Conservation (phyloP, 2,113 vertebrate species). For the Lichenostomus cassidix region DNA sequence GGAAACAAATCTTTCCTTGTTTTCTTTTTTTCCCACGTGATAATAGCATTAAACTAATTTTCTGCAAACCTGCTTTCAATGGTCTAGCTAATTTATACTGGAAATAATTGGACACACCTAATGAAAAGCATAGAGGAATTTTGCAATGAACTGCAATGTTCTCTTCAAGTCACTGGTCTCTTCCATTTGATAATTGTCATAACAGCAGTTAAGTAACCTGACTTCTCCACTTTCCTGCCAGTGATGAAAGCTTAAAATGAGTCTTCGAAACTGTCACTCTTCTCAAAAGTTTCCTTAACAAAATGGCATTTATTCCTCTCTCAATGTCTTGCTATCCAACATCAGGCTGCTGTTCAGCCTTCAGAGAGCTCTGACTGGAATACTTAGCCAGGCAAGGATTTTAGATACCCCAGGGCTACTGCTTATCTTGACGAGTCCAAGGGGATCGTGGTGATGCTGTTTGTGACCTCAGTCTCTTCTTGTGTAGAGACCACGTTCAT, state of each 20-base stretch:
- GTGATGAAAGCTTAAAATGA: neutral
- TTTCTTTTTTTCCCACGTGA: neutral
- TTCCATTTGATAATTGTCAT: neutral
- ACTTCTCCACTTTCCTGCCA: neutral
- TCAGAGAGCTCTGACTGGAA: neutral
- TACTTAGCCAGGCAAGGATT: neutral
- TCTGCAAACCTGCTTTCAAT: slow-evolving; percentile 22
- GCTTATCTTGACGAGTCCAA: neutral
- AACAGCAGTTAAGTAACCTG: slow-evolving; percentile 4
- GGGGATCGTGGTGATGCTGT: neutral
- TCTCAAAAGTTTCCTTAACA: neutral
- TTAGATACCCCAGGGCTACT: neutral
- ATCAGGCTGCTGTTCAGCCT: neutral
- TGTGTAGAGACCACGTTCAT: neutral
- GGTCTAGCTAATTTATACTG: slow-evolving; percentile 6
- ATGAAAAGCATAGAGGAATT: slow-evolving; percentile 14
- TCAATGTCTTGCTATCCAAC: neutral
- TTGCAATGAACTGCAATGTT: slow-evolving; percentile 32
- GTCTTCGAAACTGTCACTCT: neutral
- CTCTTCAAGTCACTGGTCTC: slow-evolving; percentile 1
- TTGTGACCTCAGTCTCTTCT: neutral
- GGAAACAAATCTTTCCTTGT: neutral
- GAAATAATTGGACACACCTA: slow-evolving; percentile 60
- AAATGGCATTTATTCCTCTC: neutral
- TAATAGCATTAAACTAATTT: neutral